Percentiles rank a stretch among this genome's conserved stretches.
Evolutionary conservation across 2,113 vertebrate genomes (phyloP).

Genomic region (Tachycineta bicolor): DNA sequence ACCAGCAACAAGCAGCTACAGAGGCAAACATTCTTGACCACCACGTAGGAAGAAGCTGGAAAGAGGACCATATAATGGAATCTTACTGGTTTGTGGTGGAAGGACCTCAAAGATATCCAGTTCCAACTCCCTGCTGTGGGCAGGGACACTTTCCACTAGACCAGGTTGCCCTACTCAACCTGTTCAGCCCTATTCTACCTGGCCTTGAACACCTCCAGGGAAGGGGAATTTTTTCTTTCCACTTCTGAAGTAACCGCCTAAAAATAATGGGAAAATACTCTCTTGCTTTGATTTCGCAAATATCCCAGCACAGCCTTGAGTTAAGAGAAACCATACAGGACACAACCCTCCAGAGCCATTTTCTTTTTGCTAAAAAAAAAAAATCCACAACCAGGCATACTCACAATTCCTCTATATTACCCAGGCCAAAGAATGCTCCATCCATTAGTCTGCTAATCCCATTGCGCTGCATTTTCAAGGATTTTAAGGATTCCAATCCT

Average conservation of each 20-base stretch:
- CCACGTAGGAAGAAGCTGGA: neutral
- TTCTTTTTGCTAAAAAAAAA: neutral
- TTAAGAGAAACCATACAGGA: neutral
- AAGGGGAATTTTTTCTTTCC: neutral
- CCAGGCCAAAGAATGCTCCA: slow-evolving; percentile 95
- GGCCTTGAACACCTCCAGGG: neutral
- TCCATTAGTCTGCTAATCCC: slow-evolving; percentile 94
- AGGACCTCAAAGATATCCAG: neutral
- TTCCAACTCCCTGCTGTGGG: neutral
- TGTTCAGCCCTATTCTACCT: neutral
- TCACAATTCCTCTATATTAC: slow-evolving; percentile 91
- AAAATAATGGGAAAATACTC: neutral
- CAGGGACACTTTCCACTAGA: neutral
- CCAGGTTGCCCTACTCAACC: neutral
- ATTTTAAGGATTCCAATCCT: slow-evolving; percentile 90
- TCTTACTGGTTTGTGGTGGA: neutral
- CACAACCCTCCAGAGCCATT: neutral
- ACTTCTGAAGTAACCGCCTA: neutral
- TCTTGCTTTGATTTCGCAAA: neutral
- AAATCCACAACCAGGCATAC: slow-evolving; percentile 38
- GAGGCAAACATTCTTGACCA: neutral
- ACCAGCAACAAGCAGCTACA: neutral
- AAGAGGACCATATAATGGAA: neutral
- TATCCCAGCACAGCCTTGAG: neutral
- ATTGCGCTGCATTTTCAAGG: slow-evolving; percentile 95